These are phyloP conservation scores for Nothocercus nigrocapillus DNA, from an alignment of 2,113 vertebrate genomes.

Conservation along the genomic window DNA sequence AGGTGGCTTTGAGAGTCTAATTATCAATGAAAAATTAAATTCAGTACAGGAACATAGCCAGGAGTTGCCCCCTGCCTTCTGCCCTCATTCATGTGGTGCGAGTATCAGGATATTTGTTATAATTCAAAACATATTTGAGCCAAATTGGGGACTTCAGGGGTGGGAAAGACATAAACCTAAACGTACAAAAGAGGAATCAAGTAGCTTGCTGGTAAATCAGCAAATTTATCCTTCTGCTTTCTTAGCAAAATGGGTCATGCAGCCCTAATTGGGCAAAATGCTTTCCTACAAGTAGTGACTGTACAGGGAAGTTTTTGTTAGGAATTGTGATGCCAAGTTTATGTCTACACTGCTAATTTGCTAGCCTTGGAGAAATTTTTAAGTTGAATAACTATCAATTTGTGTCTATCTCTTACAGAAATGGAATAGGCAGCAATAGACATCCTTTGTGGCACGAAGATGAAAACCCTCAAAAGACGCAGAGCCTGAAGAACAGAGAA, in stretches of 20 bases:
- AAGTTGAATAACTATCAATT: conserved; percentile 80
- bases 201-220: not conserved
- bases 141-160: conserved; percentile 73
- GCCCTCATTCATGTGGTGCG: conserved; percentile 71
- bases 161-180: conserved; percentile 40
- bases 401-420: not conserved
- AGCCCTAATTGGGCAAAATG: conserved; percentile 83
- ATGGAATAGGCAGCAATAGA: not conserved
- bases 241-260: conserved; percentile 51
- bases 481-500: not conserved
- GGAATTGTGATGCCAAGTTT: conserved; percentile 83
- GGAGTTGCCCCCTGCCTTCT: conserved; percentile 74
- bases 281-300: conserved; percentile 78
- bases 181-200: conserved; percentile 49
- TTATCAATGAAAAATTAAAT: conserved; percentile 89
- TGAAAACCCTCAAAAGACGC: not conserved
- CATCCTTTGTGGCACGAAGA: not conserved
- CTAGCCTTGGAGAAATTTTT: conserved; percentile 79
- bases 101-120: conserved; percentile 83
- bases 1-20: conserved; percentile 89
- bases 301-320: conserved; percentile 84
- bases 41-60: conserved; percentile 73
- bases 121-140: conserved; percentile 83
- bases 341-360: conserved; percentile 80
- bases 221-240: conserved; percentile 16